These are phyloP conservation scores for Thunnus maccoyii DNA, from an alignment of 2,113 vertebrate genomes.

Conservation along the genomic window DNA sequence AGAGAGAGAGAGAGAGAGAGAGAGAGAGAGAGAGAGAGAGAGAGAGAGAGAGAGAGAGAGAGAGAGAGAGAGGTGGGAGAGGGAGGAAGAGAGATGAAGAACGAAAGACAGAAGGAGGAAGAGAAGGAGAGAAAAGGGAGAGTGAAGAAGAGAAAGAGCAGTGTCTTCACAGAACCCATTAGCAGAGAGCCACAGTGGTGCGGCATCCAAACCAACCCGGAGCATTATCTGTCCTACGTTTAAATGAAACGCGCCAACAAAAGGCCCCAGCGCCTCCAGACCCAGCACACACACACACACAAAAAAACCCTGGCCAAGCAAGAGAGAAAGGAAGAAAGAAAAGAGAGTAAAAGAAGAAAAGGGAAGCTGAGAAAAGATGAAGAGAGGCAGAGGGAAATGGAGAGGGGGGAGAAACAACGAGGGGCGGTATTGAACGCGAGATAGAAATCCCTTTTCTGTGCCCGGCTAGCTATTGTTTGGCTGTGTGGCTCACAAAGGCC, in stretches of 20 bases:
- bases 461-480: conserved; percentile 91
- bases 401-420: conserved; percentile 25
- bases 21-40: conserved; percentile 38
- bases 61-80: conserved; percentile 23
- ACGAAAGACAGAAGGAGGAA: conserved; percentile 19
- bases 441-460: conserved; percentile 89
- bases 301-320: conserved; percentile 57
- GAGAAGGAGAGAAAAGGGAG: conserved; percentile 28
- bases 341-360: conserved; percentile 66
- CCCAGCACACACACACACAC: conserved; percentile 46
- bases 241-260: conserved; percentile 86
- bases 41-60: conserved; percentile 49
- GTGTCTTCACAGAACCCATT: conserved; percentile 83
- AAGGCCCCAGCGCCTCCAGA: conserved; percentile 84
- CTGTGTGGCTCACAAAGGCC: conserved; percentile 94
- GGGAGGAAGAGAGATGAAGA: conserved; percentile 47
- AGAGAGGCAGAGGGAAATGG: conserved; percentile 69
- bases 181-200: conserved; percentile 82
- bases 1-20: conserved; percentile 23
- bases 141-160: conserved; percentile 52
- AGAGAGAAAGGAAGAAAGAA: conserved; percentile 69
- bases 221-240: conserved; percentile 84
- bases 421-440: conserved; percentile 83
- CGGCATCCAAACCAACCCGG: conserved; percentile 77
- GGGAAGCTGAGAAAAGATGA: conserved; percentile 73